Base-by-base conservation (phyloP, 2,888 invertebrate genomes). In the Apeira syringaria region DNA sequence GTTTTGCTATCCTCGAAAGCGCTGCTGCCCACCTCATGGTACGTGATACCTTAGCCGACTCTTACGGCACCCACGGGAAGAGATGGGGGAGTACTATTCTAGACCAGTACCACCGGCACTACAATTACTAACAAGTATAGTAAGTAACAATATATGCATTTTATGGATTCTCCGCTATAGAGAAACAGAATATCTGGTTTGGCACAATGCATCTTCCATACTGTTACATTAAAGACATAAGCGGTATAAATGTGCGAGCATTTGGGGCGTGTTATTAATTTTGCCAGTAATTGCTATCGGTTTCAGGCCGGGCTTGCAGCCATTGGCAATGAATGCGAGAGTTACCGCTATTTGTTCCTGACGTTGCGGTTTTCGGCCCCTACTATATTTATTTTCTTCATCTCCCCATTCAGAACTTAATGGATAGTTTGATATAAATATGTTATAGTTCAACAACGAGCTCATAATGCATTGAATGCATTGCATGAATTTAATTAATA, bases 211-310 rank as follows among this genome's bases (percentile, higher is more conserved):
- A 27, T 36, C 42, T 36, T 26, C 12, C 15, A 1, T 8, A 20
- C 35, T 32, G 27, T 27, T 32, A 15, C 24, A 25, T 38, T 33
- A 9, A 29, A 34, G 29, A 20, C 25, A 36, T 32, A 29, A 20
- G 33, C 44, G 29, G 44, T 87, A 88, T 87, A 88, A 88, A 89
- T 85, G 44, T 38, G 84, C 76, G 81, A 80, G 86, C 86, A 88
- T 88, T 89, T 86, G 85, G 87, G 81, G 84, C 84, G 83, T 76
- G 83, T 87, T 89, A 89, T 89, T 89, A 89, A 89, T 89, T 88
- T 88, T 73, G 80, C 73, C 82, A 79, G 88, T 89, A 89, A 89
- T 89, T 89, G 88, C 88, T 85, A 88, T 88, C 87, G 88, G 87
- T 78, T 83, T 74, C 83, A 74, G 82, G 75, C 77, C 75, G 74